Base-by-base conservation (phyloP, 1,140 invertebrate species). In the Whitmania pigra region DNA sequence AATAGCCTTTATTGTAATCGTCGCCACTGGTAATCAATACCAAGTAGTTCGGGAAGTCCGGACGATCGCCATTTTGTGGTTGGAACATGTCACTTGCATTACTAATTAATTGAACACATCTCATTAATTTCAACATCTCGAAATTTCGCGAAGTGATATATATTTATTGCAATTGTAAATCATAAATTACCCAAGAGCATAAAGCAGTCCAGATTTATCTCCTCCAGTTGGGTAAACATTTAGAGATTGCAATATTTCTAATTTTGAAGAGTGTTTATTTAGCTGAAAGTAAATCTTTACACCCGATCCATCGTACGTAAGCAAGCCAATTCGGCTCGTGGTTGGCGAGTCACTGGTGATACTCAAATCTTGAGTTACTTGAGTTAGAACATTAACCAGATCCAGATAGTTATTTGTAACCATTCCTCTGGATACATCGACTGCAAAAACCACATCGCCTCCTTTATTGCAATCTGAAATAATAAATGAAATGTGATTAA, bases 11-110 rank as follows among this genome's bases (percentile, higher is more conserved):
- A 18, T 70, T 54, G 9, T 53, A 18, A 25, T 36, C 40, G 7
- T 49, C 69, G 11, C 69, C 69, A 49, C 53, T 49, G 6, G 69
- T 53, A 18, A 70, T 22, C 6, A 70, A 27, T 20, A 70, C 69
- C n/a, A 70, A 53, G 22, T 49, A 70, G 29, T 70, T 70, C 25
- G 69, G 69, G 11, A 36, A 53, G 69, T 70, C 53, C 18, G 53
- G 43, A 53, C 69, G 18, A 29, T 70, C 69, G 3, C 53, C 69
- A 49, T 54, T 70, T 53, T 70, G 31, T 17, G 15, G 67, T 68
- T 36, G 22, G 29, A 68, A 68, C 22, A 68, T 68, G 9, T 49
- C 43, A 49, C 43, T 49, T 49, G 43, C 43, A 11, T 49, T 49
- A 15, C 43, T 49, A 49, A 49, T 1, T 49, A 13, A 17, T 49